Percentiles rank a stretch among this genome's conserved stretches.
Conservation (phyloP, 2,113 vertebrate genomes). For the Carollia perspicillata region DNA sequence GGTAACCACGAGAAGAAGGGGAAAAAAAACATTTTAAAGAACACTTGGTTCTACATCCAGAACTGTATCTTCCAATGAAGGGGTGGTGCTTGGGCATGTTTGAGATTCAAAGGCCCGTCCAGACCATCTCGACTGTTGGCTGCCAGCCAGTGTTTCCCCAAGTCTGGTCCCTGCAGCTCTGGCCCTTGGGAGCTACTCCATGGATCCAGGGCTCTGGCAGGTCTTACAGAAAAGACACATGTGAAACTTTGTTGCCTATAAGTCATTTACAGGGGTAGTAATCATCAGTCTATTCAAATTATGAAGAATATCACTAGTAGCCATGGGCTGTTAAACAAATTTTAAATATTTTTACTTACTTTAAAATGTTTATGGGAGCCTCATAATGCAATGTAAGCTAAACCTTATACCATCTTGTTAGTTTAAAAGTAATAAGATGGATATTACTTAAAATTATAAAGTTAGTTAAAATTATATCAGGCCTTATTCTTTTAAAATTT, state of each 20-base stretch:
- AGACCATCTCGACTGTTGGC: neutral
- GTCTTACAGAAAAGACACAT: neutral
- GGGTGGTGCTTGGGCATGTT: neutral
- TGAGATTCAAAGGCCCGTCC: neutral
- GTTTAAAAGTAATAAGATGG: neutral
- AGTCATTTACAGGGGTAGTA: neutral
- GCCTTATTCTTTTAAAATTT: neutral
- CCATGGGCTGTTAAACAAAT: neutral
- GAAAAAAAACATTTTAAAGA: neutral
- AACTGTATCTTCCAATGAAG: neutral
- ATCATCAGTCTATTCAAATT: neutral
- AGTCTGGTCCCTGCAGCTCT: neutral
- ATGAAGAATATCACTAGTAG: neutral
- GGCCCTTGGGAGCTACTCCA: neutral
- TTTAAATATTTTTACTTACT: neutral
- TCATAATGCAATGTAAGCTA: neutral
- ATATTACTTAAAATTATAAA: neutral
- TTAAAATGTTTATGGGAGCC: neutral
- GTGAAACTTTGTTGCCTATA: neutral
- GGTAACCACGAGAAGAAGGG: neutral
- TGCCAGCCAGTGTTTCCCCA: neutral
- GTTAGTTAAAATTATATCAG: neutral
- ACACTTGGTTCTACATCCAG: neutral
- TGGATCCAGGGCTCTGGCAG: neutral
- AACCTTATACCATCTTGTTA: neutral